Evolutionary conservation across 2,888 invertebrate genomes (phyloP), one percentile per base, ranked within the genome.

Genomic region (Sminthurinus aureus): DNA sequence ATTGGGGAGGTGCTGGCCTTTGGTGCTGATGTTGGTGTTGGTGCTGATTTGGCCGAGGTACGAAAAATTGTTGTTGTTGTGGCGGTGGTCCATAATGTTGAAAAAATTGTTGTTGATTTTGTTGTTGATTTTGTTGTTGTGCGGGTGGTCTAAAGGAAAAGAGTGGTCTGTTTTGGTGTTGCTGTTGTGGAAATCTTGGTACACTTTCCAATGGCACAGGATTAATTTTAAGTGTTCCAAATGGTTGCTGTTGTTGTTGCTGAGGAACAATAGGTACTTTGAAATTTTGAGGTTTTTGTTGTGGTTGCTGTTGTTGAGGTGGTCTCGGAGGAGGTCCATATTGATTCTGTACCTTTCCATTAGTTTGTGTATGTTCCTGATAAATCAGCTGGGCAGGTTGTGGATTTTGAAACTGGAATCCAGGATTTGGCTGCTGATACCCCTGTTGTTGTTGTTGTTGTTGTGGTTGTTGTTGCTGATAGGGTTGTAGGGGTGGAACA

Each of bases 361-460:
- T 24, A 9, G 77, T 58, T 50, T 78, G 71, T 2, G 85, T 85
- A 81, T 88, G 88, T 52, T 88, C 88, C 26, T 88, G 88, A 51
- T 88, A 88, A 0, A 88, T 85, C 12, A 88, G 80, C 67, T 87
- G 84, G 0, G 87, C 88, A 20, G 85, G 88, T 76, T 86, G 85
- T 38, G 88, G 84, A 38, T 85, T 81, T 64, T 87, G 86, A 38
- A 86, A 84, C 64, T 81, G 78, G 51, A 82, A 83, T 20, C 83
- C 83, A 18, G 77, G 50, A 51, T 50, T 66, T 3, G 15, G 77
- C 52, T 50, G 52, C 15, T 77, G 76, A 38, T 38, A 38, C 38
- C 38, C 38, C 6, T 38, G 38, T 38, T 38, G 38, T 15, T 52
- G 71, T 38, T 79, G 79, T 6, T 38, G 38, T 38, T 38, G 38